Percentiles rank a stretch among this genome's conserved stretches.
These are phyloP conservation scores for Trinectes maculatus DNA, from an alignment of 2,113 vertebrate genomes.

Conservation along the genomic window DNA sequence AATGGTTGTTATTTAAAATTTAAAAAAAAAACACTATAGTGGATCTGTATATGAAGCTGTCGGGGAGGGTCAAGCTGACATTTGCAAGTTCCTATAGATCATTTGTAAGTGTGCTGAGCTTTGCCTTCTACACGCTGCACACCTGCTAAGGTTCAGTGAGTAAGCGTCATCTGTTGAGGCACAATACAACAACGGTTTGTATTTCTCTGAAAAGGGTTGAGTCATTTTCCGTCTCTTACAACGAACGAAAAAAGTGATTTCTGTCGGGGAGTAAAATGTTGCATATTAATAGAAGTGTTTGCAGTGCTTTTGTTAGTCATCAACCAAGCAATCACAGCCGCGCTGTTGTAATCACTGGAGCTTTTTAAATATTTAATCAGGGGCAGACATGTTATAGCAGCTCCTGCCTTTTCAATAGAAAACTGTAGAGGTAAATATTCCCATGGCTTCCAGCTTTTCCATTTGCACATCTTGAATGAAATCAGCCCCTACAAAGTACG, in stretches of 20 bases:
- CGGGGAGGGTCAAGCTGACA: constrained; percentile 15
- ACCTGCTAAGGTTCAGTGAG: constrained; percentile 2
- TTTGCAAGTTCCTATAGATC: neutral
- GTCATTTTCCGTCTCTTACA: no score
- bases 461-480: constrained; percentile 5
- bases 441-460: neutral
- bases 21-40: neutral
- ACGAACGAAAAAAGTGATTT: neutral
- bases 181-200: neutral
- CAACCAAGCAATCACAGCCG: constrained; percentile 20
- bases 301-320: constrained; percentile 6
- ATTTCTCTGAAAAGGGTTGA: no score
- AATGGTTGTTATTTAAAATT: neutral
- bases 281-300: constrained; percentile 6
- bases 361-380: constrained; percentile 47
- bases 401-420: constrained; percentile 14
- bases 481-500: neutral
- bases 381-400: constrained; percentile 18
- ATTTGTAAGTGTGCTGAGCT: constrained; percentile 1
- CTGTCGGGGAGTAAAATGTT: neutral
- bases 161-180: neutral
- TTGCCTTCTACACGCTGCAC: neutral
- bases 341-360: constrained; percentile 27
- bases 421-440: constrained; percentile 4
- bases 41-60: neutral